These are phyloP conservation scores for Serilophus lunatus DNA, from an alignment of 2,113 vertebrate genomes.

Conservation along the genomic window DNA sequence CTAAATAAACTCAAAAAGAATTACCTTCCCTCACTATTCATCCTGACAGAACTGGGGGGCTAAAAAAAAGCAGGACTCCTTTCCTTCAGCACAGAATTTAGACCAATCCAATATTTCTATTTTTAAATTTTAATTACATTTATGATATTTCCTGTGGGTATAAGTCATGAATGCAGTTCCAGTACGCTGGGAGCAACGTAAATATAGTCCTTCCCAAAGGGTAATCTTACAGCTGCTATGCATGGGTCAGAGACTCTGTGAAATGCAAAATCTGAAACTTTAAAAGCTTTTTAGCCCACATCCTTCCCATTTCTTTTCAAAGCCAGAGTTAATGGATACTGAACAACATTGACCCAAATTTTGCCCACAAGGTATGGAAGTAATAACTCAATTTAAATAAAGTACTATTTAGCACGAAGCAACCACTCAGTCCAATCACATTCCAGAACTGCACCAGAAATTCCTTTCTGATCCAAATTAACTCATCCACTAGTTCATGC, in stretches of 20 bases:
- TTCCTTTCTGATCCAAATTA: not conserved
- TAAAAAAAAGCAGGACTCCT: not conserved
- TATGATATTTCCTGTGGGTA: constrained; percentile 33
- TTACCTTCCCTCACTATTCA: not conserved
- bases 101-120: not conserved
- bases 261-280: constrained; percentile 22
- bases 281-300: constrained; percentile 43
- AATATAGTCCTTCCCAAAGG: not conserved
- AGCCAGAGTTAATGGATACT: constrained; percentile 21
- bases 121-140: constrained; percentile 62
- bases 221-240: constrained; percentile 18
- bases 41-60: not conserved
- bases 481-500: not conserved
- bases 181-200: not conserved
- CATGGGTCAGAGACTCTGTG: not conserved
- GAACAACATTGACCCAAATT: not conserved
- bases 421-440: not conserved
- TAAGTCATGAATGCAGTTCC: constrained; percentile 12
- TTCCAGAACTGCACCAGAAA: not conserved
- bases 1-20: not conserved
- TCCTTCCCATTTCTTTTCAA: constrained; percentile 26
- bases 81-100: not conserved
- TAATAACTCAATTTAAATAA: not conserved
- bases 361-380: not conserved
- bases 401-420: not conserved